phyloP scores from a whole-genome alignment of 2,888 invertebrate species.

The Cryptocephalus moraei region DNA sequence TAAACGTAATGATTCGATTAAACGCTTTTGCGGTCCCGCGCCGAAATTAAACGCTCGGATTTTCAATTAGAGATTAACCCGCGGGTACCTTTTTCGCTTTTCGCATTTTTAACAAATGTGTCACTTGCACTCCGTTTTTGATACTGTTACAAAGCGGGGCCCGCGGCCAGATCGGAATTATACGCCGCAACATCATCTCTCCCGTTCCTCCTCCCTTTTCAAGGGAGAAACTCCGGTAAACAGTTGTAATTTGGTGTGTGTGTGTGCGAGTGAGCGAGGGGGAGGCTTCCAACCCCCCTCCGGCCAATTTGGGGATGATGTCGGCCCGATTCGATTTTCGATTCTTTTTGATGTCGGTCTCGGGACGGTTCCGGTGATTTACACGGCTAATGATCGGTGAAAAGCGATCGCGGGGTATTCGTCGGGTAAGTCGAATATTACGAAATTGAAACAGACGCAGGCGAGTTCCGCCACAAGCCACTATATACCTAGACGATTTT shows the following conservation, averaged over 20 bases:
- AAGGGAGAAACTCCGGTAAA: not conserved
- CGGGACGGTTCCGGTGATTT: too few relatives aligned
- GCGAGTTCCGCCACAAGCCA: too few relatives aligned
- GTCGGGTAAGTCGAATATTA: too few relatives aligned
- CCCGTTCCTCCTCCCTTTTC: not conserved
- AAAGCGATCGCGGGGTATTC: too few relatives aligned
- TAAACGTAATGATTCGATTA: constrained; percentile 38
- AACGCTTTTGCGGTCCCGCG: constrained; percentile 23
- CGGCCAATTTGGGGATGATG: not conserved
- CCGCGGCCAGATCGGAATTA: constrained; percentile 7
- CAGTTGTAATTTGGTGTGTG: not conserved
- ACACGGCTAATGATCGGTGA: too few relatives aligned
- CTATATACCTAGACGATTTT: too few relatives aligned
- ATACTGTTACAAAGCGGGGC: constrained; percentile 31
- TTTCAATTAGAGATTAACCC: constrained; percentile 1
- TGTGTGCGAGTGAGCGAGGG: not conserved
- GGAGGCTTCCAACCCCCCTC: not conserved
- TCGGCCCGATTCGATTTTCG: not conserved
- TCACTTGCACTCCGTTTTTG: constrained; percentile 34
- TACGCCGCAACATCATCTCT: not conserved
- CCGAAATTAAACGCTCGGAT: constrained; percentile 27
- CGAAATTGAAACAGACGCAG: too few relatives aligned
- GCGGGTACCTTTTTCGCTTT: constrained; percentile 7
- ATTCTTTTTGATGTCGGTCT: not conserved
- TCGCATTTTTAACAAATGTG: constrained; percentile 35